phyloP scores from a whole-genome alignment of 2,113 vertebrate genomes.

The Chloropsis hardwickii region DNA sequence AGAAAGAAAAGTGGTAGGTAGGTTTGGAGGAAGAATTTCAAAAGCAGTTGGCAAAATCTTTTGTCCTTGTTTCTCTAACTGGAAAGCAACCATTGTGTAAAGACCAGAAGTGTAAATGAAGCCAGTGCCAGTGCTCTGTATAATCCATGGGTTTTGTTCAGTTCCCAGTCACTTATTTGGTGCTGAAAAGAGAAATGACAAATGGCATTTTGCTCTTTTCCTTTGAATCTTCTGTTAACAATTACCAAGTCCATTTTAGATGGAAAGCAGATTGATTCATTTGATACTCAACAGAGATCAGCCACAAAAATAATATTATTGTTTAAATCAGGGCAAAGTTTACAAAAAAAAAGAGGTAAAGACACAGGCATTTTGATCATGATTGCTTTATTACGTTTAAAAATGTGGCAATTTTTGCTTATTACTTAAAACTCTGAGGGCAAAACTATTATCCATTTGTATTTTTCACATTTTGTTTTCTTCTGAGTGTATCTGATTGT shows the following conservation, averaged over 20 bases:
- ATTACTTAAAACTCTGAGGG: background rate
- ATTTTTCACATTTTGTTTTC: background rate
- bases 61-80: background rate
- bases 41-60: background rate
- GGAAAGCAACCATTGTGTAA: background rate
- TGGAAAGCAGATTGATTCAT: background rate
- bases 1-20: background rate
- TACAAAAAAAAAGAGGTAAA: background rate
- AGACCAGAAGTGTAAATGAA: background rate
- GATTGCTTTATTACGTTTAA: background rate
- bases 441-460: background rate
- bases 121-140: background rate
- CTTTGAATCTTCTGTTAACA: background rate
- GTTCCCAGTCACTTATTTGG: slow-evolving; percentile 1
- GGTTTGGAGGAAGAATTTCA: background rate
- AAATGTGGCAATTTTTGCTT: background rate
- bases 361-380: background rate
- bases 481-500: background rate
- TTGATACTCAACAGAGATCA: background rate
- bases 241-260: background rate
- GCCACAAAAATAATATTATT: background rate
- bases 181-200: background rate
- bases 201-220: background rate
- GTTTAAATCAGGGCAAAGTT: background rate
- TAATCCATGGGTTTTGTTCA: background rate